Evolutionary conservation across 2,888 invertebrate genomes (phyloP).

Genomic region (Drosophila fungiperda): DNA sequence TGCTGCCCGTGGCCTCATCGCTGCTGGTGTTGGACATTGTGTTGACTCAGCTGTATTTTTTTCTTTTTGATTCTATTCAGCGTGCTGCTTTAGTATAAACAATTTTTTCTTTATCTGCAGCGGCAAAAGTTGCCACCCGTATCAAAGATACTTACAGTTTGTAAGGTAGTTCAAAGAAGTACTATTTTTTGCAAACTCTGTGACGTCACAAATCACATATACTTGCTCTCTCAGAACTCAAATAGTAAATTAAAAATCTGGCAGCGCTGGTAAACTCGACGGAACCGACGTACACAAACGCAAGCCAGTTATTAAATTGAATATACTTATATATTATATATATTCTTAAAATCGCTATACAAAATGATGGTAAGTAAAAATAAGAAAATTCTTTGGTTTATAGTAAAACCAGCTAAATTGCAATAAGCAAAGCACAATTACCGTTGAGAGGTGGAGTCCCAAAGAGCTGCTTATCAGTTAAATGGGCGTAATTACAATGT

Average conservation of each 20-base stretch:
- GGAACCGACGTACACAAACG: slow-evolving; percentile 40
- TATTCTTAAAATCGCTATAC: slow-evolving; percentile 18
- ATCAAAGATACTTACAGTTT: slow-evolving; percentile 1
- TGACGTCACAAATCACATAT: slow-evolving; percentile 25
- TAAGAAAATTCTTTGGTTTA: not conserved
- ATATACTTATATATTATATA: slow-evolving; percentile 29
- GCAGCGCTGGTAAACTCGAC: slow-evolving; percentile 31
- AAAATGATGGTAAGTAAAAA: slow-evolving; percentile 55
- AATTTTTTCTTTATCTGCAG: slow-evolving; percentile 48
- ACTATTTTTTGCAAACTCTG: not conserved
- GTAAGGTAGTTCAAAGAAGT: slow-evolving; percentile 21
- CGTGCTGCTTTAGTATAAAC: slow-evolving; percentile 54
- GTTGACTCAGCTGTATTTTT: slow-evolving; percentile 6
- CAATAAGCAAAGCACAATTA: not conserved
- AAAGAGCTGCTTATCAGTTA: slow-evolving; percentile 57
- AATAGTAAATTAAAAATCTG: slow-evolving; percentile 24
- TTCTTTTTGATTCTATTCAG: slow-evolving; percentile 8
- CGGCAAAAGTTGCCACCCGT: slow-evolving; percentile 43
- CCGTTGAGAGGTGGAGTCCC: slow-evolving; percentile 2
- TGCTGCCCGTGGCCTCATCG: slow-evolving; percentile 62
- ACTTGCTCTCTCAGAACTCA: not conserved
- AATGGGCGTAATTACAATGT: slow-evolving; percentile 56
- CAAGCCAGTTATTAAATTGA: slow-evolving; percentile 39
- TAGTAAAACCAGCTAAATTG: not conserved
- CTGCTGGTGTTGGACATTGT: slow-evolving; percentile 57